phyloP scores from a whole-genome alignment of 2,888 invertebrate genomes.

The Troides aeacus region DNA sequence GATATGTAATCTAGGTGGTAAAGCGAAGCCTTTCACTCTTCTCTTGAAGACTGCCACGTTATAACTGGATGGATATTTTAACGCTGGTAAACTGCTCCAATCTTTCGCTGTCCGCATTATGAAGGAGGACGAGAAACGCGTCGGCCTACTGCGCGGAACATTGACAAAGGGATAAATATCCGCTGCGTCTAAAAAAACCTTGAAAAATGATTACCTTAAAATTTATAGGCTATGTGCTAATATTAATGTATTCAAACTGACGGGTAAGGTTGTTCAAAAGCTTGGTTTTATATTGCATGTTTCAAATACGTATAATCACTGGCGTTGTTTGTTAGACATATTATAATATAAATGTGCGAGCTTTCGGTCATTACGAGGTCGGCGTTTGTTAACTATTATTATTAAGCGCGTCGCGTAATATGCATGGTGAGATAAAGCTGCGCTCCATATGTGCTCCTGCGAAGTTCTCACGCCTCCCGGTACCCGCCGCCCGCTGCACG shows the following conservation, averaged over 20 bases:
- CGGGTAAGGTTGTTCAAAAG: constrained; percentile 10
- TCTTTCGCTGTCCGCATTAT: too few relatives aligned
- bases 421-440: constrained; percentile 72
- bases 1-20: too few relatives aligned
- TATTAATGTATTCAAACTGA: constrained; percentile 7
- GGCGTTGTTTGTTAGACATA: constrained; percentile 41
- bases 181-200: too few relatives aligned
- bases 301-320: constrained; percentile 31
- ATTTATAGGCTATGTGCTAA: not conserved
- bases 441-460: constrained; percentile 70
- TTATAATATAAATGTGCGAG: constrained; percentile 56
- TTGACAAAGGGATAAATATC: too few relatives aligned
- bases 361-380: constrained; percentile 52
- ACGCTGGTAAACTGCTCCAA: too few relatives aligned
- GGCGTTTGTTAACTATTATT: constrained; percentile 65
- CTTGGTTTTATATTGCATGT: constrained; percentile 1
- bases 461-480: constrained; percentile 65
- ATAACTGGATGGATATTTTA: too few relatives aligned
- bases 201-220: too few relatives aligned
- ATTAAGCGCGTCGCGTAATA: constrained; percentile 63
- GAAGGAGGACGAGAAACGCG: too few relatives aligned
- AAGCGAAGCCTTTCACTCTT: too few relatives aligned
- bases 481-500: constrained; percentile 45
- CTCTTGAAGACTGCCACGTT: too few relatives aligned
- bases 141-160: too few relatives aligned